A percentile compares a stretch with the other conserved stretches of the same genome.
Conservation (phyloP, 2,888 invertebrate genomes). For the Thysanoteuthis rhombus region DNA sequence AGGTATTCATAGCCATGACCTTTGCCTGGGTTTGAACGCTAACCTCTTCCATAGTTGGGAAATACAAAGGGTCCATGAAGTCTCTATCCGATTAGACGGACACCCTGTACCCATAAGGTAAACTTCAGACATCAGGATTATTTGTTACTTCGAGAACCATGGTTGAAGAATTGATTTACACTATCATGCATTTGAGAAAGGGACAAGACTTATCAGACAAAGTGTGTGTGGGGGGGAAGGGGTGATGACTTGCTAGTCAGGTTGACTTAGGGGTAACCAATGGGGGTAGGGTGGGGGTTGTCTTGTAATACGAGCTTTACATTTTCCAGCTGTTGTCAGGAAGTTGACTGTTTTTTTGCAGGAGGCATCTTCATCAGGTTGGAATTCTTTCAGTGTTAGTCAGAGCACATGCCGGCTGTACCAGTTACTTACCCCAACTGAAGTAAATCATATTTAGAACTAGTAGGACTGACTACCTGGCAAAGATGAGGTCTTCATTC, state of each 20-base stretch:
- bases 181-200: not conserved
- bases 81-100: too few species aligned
- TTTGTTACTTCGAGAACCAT: not conserved
- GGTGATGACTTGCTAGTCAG: not conserved
- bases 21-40: too few species aligned
- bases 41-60: too few species aligned
- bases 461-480: not conserved
- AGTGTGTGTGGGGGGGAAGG: not conserved
- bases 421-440: not conserved
- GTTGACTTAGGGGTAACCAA: constrained; percentile 40
- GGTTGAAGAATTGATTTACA: not conserved
- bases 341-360: constrained; percentile 36
- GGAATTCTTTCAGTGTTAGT: constrained; percentile 34
- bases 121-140: too few species aligned
- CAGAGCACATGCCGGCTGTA: not conserved
- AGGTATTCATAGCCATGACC: too few species aligned
- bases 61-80: too few species aligned
- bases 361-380: constrained; percentile 46
- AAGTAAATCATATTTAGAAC: not conserved
- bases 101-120: too few species aligned
- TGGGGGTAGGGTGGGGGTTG: constrained; percentile 42
- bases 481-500: not conserved
- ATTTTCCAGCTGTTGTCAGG: not conserved
- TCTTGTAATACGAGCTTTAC: not conserved
- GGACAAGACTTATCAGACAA: not conserved